Evolutionary conservation across 2,113 vertebrate genomes (phyloP).

Genomic region (Acrocephalus kingi): DNA sequence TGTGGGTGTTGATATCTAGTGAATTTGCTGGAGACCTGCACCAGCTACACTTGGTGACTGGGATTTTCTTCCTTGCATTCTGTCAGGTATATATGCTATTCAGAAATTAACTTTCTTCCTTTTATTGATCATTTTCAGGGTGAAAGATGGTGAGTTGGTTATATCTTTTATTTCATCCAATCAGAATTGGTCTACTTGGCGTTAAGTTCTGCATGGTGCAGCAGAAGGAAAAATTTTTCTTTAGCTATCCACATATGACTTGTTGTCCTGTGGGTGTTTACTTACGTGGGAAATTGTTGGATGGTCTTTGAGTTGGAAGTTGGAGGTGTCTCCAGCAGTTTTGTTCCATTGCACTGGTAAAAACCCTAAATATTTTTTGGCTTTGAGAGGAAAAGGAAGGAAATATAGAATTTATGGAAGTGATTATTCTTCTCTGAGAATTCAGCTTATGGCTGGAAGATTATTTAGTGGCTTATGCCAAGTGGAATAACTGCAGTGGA

Average conservation of each 20-base stretch:
- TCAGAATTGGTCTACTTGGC: neutral
- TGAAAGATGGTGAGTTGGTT: neutral
- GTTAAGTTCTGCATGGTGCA: neutral
- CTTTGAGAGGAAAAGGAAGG: neutral
- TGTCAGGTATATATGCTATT: rapidly evolving
- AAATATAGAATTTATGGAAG: neutral
- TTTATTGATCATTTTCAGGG: neutral
- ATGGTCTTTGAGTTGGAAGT: neutral
- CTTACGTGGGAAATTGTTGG: neutral
- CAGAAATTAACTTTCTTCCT: neutral
- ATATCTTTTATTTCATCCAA: neutral
- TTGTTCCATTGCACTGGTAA: neutral
- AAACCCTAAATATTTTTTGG: neutral
- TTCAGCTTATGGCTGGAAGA: neutral
- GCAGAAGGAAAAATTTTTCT: neutral
- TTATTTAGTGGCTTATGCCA: slow-evolving; percentile 10
- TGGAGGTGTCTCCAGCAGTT: neutral
- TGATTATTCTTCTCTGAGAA: neutral
- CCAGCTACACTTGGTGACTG: neutral
- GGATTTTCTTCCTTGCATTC: neutral
- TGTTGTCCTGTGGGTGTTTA: neutral
- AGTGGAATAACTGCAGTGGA: neutral
- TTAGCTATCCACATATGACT: neutral
- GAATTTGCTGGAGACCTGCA: neutral
- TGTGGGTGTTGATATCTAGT: neutral